Percentiles rank a stretch among this genome's conserved stretches.
Evolutionary conservation across 53 echinoderm and acorn worm genomes (phyloP).

Genomic region (Arbacia lixula): DNA sequence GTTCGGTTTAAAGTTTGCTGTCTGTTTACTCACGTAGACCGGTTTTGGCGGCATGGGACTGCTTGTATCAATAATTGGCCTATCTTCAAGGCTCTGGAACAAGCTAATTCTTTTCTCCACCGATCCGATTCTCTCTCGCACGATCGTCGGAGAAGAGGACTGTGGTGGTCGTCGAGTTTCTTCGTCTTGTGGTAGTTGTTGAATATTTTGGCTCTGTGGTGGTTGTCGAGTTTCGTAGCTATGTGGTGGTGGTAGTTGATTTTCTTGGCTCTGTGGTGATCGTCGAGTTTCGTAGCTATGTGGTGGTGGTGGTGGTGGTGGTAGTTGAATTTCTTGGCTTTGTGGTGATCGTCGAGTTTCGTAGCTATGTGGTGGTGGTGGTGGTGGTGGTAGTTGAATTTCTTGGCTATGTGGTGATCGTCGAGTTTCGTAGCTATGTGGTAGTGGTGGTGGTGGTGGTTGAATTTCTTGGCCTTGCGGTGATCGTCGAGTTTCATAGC

Average conservation of each 20-base stretch:
- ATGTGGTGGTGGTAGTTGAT: neutral
- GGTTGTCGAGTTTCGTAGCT: too few relatives aligned
- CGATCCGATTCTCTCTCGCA: neutral
- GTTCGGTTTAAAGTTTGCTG: slow-evolving; percentile 8
- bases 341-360: too few relatives aligned
- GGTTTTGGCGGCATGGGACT: slow-evolving; percentile 32
- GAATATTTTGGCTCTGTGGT: neutral
- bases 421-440: too few relatives aligned
- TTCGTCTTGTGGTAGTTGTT: neutral
- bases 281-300: too few relatives aligned
- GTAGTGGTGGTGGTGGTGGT: too few relatives aligned
- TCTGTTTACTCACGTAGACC: neutral
- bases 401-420: too few relatives aligned
- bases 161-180: neutral
- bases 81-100: slow-evolving; percentile 48
- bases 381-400: too few relatives aligned
- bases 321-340: too few relatives aligned
- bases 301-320: too few relatives aligned
- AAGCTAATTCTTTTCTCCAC: slow-evolving; percentile 5
- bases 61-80: slow-evolving; percentile 56
- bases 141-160: neutral
- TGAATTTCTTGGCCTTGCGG: too few relatives aligned
- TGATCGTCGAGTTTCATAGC: too few relatives aligned
- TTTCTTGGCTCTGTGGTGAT: slow-evolving; percentile 7
- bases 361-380: too few relatives aligned